These are phyloP conservation scores for Asbolus verrucosus DNA, from an alignment of 1,140 invertebrate genomes.

Conservation along the genomic window DNA sequence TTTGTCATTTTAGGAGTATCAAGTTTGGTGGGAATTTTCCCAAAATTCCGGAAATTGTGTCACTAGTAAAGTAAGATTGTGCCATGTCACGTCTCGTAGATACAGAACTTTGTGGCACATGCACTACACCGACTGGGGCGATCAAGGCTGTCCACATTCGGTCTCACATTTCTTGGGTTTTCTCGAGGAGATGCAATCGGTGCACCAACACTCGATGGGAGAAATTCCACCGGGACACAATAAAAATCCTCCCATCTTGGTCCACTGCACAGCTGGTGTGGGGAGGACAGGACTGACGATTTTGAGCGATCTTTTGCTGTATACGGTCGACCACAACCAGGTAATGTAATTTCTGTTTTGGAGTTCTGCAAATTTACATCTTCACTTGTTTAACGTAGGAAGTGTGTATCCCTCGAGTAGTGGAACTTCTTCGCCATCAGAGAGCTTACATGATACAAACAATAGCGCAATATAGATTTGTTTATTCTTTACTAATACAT, in stretches of 20 bases:
- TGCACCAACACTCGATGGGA: conserved; percentile 77
- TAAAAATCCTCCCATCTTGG: conserved; percentile 76
- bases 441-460: conserved; percentile 89
- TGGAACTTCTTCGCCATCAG: conserved; percentile 82
- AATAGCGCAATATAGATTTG: conserved; percentile 88
- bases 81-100: conserved; percentile 68
- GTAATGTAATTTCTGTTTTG: conserved; percentile 65
- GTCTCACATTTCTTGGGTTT: conserved; percentile 71
- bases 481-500: conserved; percentile 86
- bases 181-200: conserved; percentile 86
- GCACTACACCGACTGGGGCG: conserved; percentile 83
- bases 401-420: conserved; percentile 81
- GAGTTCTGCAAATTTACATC: not conserved
- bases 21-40: conserved; percentile 75
- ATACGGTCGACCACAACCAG: conserved; percentile 89
- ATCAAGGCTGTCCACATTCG: conserved; percentile 70
- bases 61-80: conserved; percentile 71
- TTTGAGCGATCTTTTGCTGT: conserved; percentile 81
- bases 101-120: conserved; percentile 83
- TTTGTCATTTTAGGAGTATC: conserved; percentile 70
- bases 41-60: conserved; percentile 72
- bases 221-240: conserved; percentile 77
- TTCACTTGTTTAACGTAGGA: conserved; percentile 69
- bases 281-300: conserved; percentile 83
- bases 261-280: conserved; percentile 79